A percentile compares a stretch with the other conserved stretches of the same genome.
phyloP scores from a whole-genome alignment of 2,113 vertebrate genomes.

The Scytalopus superciliaris region DNA sequence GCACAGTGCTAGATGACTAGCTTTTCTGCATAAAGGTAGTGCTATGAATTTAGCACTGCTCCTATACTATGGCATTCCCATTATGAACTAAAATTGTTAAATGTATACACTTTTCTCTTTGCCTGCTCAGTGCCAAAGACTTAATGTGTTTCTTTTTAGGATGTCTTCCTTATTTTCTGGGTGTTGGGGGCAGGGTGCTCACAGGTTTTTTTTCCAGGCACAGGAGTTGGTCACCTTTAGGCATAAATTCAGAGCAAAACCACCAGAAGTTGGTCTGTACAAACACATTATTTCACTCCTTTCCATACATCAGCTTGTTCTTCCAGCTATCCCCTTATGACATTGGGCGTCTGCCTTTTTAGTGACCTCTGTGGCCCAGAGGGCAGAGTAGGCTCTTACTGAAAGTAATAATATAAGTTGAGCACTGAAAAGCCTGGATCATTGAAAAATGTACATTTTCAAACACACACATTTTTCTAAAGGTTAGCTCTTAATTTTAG shows the following conservation, averaged over 20 bases:
- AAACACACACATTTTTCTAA: neutral
- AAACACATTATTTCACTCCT: neutral
- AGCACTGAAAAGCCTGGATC: neutral
- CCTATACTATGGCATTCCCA: neutral
- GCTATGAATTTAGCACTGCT: neutral
- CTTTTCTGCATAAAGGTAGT: neutral
- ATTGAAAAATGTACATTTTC: neutral
- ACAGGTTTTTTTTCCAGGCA: neutral
- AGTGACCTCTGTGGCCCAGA: neutral
- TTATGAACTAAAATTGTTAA: neutral
- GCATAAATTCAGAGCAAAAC: neutral
- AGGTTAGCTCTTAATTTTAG: neutral
- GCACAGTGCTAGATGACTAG: fast-evolving
- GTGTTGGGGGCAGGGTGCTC: neutral
- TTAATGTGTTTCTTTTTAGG: neutral
- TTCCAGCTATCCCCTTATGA: neutral
- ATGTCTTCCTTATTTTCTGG: neutral
- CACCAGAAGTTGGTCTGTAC: neutral
- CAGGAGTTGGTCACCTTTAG: neutral
- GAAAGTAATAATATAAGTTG: neutral
- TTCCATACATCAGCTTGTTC: neutral
- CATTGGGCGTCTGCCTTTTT: neutral
- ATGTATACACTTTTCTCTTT: neutral
- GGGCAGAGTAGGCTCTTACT: neutral
- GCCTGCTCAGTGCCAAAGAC: neutral